Evolutionary conservation across 2,888 invertebrate genomes (phyloP).

Genomic region (Napeogenes inachia): DNA sequence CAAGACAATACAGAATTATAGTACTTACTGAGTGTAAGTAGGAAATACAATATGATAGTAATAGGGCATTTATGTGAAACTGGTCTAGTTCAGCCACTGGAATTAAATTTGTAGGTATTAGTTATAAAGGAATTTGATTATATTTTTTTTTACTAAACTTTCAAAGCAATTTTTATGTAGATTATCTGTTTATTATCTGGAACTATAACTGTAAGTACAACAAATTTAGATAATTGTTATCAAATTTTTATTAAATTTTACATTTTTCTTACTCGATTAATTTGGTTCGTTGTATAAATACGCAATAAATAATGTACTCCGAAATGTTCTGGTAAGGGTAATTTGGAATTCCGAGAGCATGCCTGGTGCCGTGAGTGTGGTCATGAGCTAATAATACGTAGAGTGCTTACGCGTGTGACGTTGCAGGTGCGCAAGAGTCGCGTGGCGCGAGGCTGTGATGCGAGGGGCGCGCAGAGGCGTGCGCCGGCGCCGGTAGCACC

Average conservation of each 20-base stretch:
- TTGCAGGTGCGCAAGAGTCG: conserved; percentile 59
- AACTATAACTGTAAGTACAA: too few relatives aligned
- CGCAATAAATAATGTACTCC: conserved; percentile 23
- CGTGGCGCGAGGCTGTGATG: conserved; percentile 71
- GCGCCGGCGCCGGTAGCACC: conserved; percentile 72
- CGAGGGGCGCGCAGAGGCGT: conserved; percentile 64
- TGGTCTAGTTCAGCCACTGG: too few relatives aligned
- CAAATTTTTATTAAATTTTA: too few relatives aligned
- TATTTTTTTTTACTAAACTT: too few relatives aligned
- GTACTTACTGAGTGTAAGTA: conserved; percentile 10
- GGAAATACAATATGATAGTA: conserved; percentile 8
- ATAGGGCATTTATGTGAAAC: too few relatives aligned
- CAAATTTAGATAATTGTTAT: too few relatives aligned
- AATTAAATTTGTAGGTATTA: too few relatives aligned
- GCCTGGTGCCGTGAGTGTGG: conserved; percentile 21
- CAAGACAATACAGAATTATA: conserved; percentile 19
- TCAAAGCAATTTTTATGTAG: too few relatives aligned
- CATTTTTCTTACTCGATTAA: too few relatives aligned
- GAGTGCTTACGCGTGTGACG: conserved; percentile 21
- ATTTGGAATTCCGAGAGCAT: conserved; percentile 21
- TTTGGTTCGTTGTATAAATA: conserved; percentile 17
- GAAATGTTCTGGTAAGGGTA: conserved; percentile 23
- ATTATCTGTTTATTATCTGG: too few relatives aligned
- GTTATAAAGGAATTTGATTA: too few relatives aligned
- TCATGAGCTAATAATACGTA: conserved; percentile 26